Base-by-base conservation (phyloP, 2,888 invertebrate genomes). In the Andrena trimmerana region DNA sequence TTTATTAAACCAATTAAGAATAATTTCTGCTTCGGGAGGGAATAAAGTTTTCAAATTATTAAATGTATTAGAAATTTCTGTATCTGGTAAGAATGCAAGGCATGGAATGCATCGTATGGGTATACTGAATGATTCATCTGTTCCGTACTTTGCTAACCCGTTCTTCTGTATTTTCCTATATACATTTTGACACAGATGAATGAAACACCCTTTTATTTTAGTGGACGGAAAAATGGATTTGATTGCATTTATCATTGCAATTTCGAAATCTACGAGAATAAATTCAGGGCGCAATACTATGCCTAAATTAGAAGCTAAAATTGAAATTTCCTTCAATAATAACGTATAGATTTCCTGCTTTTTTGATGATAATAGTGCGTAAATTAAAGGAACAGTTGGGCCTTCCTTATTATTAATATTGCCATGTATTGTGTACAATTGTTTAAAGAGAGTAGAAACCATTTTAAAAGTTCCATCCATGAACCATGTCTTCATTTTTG, bases 381-480 rank as follows among this genome's bases (percentile, higher is more conserved):
- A 52, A 52, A 52, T 52, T 52, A 52, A 52, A 52, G n/a, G n/a
- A 16, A 52, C n/a, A 52, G 50, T 7, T n/a, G 6, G 6, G 3
- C 2, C 6, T 20, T n/a, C 50, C 7, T 52, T 52, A n/a, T 52
- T 20, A 52, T 52, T 20, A n/a, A 52, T 52, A 52, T 52, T 16
- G 50, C n/a, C 50, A 52, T 52, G 50, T 52, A 16, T 52, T n/a
- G 50, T 52, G 7, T n/a, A 52, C n/a, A 52, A 52, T 52, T 52
- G 50, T 52, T 63, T 63, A 63, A 63, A 63, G 7, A 36, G 10
- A 63, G 27, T 31, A 36, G 36, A 36, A 63, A 63, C 36, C 36
- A 63, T 63, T 63, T 63, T 63, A 20, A 63, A 63, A 63, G 63
- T 36, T 63, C 36, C 36, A 63, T 63, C 63, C 36, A 63, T 63